Evolutionary conservation across 2,797 vertebrate species (phyloP), one percentile per base, ranked within the genome.

Genomic region (Corythornis leucogaster): DNA sequence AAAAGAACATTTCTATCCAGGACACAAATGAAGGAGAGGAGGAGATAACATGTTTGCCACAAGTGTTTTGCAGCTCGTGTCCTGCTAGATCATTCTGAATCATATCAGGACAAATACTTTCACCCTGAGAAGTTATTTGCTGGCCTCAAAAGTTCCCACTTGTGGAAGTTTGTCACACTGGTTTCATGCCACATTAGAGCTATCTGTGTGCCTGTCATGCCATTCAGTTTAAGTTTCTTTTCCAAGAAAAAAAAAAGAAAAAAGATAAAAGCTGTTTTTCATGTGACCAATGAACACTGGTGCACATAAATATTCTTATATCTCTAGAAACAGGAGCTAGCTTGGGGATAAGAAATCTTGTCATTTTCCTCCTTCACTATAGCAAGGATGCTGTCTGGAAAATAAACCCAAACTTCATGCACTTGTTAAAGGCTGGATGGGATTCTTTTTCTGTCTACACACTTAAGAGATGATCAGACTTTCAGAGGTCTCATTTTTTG

Each of bases 1-100:
- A 90, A 94, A 81, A 94, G 77, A 86, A 58, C 30, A 69, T 95
- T 89, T 93, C 76, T 91, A 15, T 50, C 67, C 75, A 82, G 91
- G 57, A 87, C 42, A 77, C 46, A 81, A 93, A 48, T 94, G 92
- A 94, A 81, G 42, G 33, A 61, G 8, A 76, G 92, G 75, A 82
- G 64, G 51, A 94, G 91, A 91, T 93, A 90, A 95, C 91, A 68
- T 94, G 80, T 86, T 94, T 94, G 87, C 88, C 31, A 66, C 50
- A 80, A 48, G 53, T 19, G 31, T 88, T 95, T 77, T 87, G 79
- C 91, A 96, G 51, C 55, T 95, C 21, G 2, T 64, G 82, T 80
- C 66, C 71, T 85, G 73, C 80, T 95, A 88, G 95, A 84, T 96
- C 84, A 80, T 70, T 92, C 82, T 89, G 94, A 93, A 95, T 96